A percentile compares a stretch with the other conserved stretches of the same genome.
Evolutionary conservation across 2,113 vertebrate species (phyloP).

Genomic region (Coreoperca whiteheadi): DNA sequence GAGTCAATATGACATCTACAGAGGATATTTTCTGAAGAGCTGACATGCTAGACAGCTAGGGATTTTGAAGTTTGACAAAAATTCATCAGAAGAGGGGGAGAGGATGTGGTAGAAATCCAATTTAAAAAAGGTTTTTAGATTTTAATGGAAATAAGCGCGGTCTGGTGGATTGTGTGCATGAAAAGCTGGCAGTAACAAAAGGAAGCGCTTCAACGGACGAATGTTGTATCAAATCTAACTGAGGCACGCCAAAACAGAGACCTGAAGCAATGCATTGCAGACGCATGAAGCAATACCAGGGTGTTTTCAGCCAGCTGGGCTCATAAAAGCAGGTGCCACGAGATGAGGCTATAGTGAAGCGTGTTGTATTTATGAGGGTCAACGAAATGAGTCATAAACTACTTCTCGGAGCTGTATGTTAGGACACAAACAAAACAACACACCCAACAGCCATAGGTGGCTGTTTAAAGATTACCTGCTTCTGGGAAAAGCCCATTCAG

Average conservation of each 20-base stretch:
- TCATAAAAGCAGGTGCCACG: slow-evolving; percentile 32
- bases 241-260: slow-evolving; percentile 3
- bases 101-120: neutral
- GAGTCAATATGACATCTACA: neutral
- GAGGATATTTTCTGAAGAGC: neutral
- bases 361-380: neutral
- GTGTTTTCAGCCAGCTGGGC: slow-evolving; percentile 37
- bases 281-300: slow-evolving; percentile 47
- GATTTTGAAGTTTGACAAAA: neutral
- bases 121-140: neutral
- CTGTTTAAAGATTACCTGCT: slow-evolving; percentile 22
- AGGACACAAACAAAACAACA: slow-evolving; percentile 9
- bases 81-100: neutral
- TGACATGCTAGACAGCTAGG: neutral
- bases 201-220: neutral
- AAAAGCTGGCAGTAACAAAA: neutral
- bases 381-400: slow-evolving; percentile 29
- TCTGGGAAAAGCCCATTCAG: neutral
- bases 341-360: slow-evolving; percentile 14
- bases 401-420: neutral
- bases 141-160: neutral
- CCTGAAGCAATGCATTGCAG: slow-evolving; percentile 32
- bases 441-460: neutral
- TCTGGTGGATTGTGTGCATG: neutral
- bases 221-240: slow-evolving; percentile 6